A percentile compares a stretch with the other conserved stretches of the same genome.
Evolutionary conservation across 2,113 vertebrate species (phyloP).

Genomic region (Nibea coibor): DNA sequence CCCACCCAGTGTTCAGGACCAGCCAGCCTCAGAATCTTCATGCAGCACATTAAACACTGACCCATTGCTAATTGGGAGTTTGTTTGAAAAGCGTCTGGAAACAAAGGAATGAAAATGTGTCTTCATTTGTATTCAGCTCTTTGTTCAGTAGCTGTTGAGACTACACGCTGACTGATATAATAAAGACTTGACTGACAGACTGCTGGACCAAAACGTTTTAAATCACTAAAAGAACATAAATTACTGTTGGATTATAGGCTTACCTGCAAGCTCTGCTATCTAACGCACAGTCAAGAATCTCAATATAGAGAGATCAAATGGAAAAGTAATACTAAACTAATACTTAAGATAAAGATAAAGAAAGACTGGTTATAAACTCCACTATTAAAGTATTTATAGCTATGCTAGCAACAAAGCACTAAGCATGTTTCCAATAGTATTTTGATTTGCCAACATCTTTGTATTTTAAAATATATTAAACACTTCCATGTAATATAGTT

Average conservation of each 20-base stretch:
- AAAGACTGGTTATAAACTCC: not conserved
- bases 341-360: not conserved
- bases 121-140: not conserved
- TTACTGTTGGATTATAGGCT: not conserved
- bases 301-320: not conserved
- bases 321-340: no score
- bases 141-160: not conserved
- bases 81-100: not conserved
- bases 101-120: constrained; percentile 1
- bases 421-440: no score
- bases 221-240: not conserved
- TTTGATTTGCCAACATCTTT: no score
- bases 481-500: no score
- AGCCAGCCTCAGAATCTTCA: not conserved
- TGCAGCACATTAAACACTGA: not conserved
- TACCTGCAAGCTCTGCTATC: not conserved
- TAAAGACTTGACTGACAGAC: not conserved
- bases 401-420: not conserved
- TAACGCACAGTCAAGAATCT: not conserved
- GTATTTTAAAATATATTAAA: no score
- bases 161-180: not conserved
- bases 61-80: constrained; percentile 9
- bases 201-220: not conserved
- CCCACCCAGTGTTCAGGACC: not conserved
- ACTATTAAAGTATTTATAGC: not conserved